These are phyloP conservation scores for Drosophila tristis DNA, from an alignment of 1,140 invertebrate species.

Conservation along the genomic window DNA sequence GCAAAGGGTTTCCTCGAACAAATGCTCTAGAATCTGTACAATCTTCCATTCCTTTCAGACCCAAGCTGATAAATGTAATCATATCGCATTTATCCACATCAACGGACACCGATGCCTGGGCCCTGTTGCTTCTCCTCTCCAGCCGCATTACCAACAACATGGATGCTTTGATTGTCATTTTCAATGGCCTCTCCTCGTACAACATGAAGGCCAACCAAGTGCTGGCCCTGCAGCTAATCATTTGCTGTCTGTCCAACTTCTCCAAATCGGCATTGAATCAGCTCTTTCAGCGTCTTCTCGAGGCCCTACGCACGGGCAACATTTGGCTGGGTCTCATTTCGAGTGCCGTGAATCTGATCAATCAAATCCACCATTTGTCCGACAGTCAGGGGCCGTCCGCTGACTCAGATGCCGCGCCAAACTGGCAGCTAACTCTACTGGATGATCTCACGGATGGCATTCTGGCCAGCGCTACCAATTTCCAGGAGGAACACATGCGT, in stretches of 20 bases:
- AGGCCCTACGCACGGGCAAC: constrained; percentile 44
- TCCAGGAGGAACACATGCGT: constrained; percentile 52
- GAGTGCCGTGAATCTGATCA: constrained; percentile 52
- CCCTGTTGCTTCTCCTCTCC: constrained; percentile 59
- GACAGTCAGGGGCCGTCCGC: constrained; percentile 47
- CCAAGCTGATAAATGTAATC: constrained; percentile 58
- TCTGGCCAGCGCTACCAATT: constrained; percentile 27
- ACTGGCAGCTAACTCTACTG: constrained; percentile 50
- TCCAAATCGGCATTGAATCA: constrained; percentile 74
- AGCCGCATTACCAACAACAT: constrained; percentile 76
- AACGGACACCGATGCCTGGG: constrained; percentile 81
- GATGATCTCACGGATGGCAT: constrained; percentile 39
- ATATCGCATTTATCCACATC: constrained; percentile 74
- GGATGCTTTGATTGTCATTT: constrained; percentile 68
- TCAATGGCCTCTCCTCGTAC: constrained; percentile 63
- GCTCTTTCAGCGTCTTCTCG: constrained; percentile 58
- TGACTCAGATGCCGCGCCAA: constrained; percentile 2
- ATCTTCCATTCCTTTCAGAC: constrained; percentile 40
- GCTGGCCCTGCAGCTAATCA: constrained; percentile 62
- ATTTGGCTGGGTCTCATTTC: constrained; percentile 67
- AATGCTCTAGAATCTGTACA: background rate
- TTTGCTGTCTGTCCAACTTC: constrained; percentile 55
- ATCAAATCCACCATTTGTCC: constrained; percentile 58
- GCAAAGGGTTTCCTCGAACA: background rate
- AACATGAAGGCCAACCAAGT: constrained; percentile 70